A percentile compares a stretch with the other conserved stretches of the same genome.
Evolutionary conservation across 2,113 vertebrate species (phyloP).

Genomic region (Arenaria interpres): DNA sequence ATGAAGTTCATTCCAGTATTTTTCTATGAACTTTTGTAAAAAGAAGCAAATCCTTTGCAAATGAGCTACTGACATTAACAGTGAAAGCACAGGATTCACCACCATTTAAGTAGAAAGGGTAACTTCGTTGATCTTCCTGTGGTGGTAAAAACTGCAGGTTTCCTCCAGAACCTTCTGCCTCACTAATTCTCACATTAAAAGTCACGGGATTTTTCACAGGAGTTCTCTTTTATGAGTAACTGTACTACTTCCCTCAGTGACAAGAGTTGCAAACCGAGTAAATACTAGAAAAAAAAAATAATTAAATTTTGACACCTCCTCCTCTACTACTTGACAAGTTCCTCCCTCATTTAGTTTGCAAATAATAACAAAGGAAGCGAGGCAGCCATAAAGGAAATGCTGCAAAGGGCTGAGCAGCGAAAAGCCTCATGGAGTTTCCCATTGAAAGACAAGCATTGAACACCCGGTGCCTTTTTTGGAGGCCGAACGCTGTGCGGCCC

Average conservation of each 20-base stretch:
- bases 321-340: slow-evolving; percentile 32
- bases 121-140: neutral
- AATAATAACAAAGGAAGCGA: neutral
- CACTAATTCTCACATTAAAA: neutral
- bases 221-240: neutral
- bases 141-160: neutral
- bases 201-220: neutral
- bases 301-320: slow-evolving; percentile 13
- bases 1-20: neutral
- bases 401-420: neutral
- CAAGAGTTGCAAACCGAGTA: neutral
- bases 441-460: neutral
- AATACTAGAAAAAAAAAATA: neutral
- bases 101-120: neutral
- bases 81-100: neutral
- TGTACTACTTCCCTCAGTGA: neutral
- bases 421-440: neutral
- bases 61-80: neutral
- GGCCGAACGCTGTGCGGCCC: neutral
- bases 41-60: neutral
- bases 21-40: neutral
- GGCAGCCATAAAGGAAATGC: neutral
- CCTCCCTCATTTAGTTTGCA: neutral
- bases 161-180: neutral
- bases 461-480: neutral